These are phyloP conservation scores for Syrista parreyssii DNA, from an alignment of 2,888 invertebrate species.

Conservation along the genomic window DNA sequence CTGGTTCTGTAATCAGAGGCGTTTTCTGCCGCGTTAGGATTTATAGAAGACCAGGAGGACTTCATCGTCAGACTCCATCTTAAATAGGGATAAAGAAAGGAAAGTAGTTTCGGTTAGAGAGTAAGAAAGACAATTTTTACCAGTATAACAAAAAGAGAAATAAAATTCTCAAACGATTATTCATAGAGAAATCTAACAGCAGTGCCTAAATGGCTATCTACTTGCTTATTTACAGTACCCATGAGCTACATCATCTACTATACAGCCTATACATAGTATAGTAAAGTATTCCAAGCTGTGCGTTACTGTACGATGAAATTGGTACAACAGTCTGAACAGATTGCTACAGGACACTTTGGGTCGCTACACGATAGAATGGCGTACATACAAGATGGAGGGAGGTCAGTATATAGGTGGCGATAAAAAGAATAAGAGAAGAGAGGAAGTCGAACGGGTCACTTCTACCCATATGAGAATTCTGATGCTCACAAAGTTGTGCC, in stretches of 20 bases:
- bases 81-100: neutral
- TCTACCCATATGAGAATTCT: neutral
- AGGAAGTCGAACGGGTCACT: neutral
- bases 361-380: neutral
- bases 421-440: neutral
- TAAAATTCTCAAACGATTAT: neutral
- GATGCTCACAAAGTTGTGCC: neutral
- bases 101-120: neutral
- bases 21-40: slow-evolving; percentile 8
- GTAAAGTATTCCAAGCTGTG: neutral
- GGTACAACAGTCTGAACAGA: neutral
- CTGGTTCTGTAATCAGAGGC: slow-evolving; percentile 7
- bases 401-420: neutral
- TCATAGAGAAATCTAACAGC: neutral
- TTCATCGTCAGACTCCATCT: neutral
- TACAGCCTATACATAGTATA: neutral
- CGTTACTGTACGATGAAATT: neutral
- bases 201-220: neutral
- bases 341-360: neutral
- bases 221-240: neutral
- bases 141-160: neutral
- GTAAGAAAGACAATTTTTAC: neutral
- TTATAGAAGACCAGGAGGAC: neutral
- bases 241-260: neutral
- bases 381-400: neutral